Percentiles rank a stretch among this genome's conserved stretches.
phyloP scores from a whole-genome alignment of 2,113 vertebrate genomes.

The Pseudolaguvia tuberculata region DNA sequence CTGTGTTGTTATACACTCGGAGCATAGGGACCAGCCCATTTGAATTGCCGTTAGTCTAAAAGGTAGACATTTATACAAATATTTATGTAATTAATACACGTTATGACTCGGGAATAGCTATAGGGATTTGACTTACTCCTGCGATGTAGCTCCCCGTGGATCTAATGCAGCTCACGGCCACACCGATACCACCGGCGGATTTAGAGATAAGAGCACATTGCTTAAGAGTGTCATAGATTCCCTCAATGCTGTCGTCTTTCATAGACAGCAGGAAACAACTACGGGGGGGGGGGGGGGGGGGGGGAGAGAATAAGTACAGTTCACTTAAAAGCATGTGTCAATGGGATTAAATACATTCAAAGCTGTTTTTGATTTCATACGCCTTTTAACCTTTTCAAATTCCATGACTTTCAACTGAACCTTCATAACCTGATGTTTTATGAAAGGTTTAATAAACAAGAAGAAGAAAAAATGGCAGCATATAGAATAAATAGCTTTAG shows the following conservation, averaged over 20 bases:
- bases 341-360: background rate
- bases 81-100: background rate
- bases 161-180: slow-evolving; percentile 92
- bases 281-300: too few species aligned
- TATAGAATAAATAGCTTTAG: too few species aligned
- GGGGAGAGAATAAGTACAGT: too few species aligned
- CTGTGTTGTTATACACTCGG: slow-evolving; percentile 94
- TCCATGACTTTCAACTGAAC: too few species aligned
- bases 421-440: too few species aligned
- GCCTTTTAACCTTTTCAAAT: too few species aligned
- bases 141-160: slow-evolving; percentile 95
- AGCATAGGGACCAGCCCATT: slow-evolving; percentile 96
- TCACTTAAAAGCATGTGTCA: too few species aligned
- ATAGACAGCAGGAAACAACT: slow-evolving; percentile 95
- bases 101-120: background rate
- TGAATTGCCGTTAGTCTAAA: slow-evolving; percentile 89
- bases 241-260: slow-evolving; percentile 96
- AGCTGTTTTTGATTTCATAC: too few species aligned
- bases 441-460: too few species aligned
- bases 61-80: background rate
- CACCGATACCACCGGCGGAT: slow-evolving; percentile 91
- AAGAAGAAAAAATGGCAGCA: too few species aligned
- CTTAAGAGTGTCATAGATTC: slow-evolving; percentile 94
- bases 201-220: slow-evolving; percentile 95
- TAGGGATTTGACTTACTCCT: slow-evolving; percentile 71